phyloP scores from a whole-genome alignment of 2,113 vertebrate species.

The Beaufortia kweichowensis region DNA sequence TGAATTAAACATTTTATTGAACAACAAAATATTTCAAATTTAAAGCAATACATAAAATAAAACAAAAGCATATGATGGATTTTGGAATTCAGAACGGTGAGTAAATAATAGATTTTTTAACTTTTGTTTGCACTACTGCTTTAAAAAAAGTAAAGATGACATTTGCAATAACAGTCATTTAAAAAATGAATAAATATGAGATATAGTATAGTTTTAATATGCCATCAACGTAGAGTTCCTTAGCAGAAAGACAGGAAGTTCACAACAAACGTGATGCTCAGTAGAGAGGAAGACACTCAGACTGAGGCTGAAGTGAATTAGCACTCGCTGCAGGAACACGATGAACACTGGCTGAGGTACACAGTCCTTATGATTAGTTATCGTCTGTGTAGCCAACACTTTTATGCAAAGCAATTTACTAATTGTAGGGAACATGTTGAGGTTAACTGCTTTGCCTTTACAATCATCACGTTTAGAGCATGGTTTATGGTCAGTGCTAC shows the following conservation, averaged over 20 bases:
- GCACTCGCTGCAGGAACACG: not conserved
- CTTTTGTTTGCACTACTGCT: too few species aligned
- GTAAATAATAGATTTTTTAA: too few species aligned
- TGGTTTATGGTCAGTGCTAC: constrained; percentile 16
- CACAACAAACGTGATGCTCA: not conserved
- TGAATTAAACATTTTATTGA: too few species aligned
- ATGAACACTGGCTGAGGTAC: constrained; percentile 1
- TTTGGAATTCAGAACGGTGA: too few species aligned
- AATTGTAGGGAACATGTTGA: constrained; percentile 26
- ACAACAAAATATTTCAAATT: too few species aligned
- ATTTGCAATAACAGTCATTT: too few species aligned
- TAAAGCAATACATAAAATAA: too few species aligned
- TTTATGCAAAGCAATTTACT: constrained; percentile 41
- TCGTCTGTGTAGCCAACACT: constrained; percentile 10
- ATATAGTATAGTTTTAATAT: not conserved
- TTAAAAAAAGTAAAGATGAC: too few species aligned
- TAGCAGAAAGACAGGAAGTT: constrained; percentile 8
- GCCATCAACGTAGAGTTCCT: not conserved
- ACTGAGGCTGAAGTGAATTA: constrained; percentile 27
- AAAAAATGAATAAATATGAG: too few species aligned
- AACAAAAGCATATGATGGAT: too few species aligned
- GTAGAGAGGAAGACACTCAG: constrained; percentile 1
- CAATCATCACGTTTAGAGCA: constrained; percentile 18
- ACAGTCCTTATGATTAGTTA: constrained; percentile 16
- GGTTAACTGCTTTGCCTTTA: constrained; percentile 29